Conservation (phyloP, 1,140 invertebrate genomes). For the Chymomyza costata region DNA sequence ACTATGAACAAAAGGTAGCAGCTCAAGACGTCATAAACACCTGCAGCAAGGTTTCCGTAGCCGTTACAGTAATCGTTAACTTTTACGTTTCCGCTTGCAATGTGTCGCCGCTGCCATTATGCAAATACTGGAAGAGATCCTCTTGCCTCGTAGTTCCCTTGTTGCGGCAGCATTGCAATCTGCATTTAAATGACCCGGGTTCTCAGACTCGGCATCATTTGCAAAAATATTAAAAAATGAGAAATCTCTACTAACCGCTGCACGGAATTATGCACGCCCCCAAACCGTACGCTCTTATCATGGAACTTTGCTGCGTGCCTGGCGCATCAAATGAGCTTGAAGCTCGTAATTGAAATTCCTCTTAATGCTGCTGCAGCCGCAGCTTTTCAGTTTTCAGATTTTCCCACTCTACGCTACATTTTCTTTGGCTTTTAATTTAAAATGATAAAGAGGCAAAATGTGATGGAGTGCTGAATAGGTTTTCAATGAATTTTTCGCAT, state of each 20-base stretch:
- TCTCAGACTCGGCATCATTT: conserved; percentile 44
- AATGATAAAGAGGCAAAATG: too few relatives aligned
- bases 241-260: conserved; percentile 10
- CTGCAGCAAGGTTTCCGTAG: conserved; percentile 48
- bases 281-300: conserved; percentile 1
- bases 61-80: too few relatives aligned
- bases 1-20: conserved; percentile 37
- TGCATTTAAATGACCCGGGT: conserved; percentile 67
- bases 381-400: too few relatives aligned
- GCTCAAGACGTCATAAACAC: conserved; percentile 65
- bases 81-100: conserved; percentile 64
- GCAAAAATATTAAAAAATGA: conserved; percentile 52
- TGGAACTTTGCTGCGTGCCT: conserved; percentile 16
- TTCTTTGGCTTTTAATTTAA: conserved; percentile 10
- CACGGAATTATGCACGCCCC: conserved; percentile 33
- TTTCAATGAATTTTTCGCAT: conserved; percentile 2
- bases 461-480: too few relatives aligned
- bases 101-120: conserved; percentile 68
- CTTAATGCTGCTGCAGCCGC: conserved; percentile 14
- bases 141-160: not conserved
- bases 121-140: conserved; percentile 39
- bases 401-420: conserved; percentile 15
- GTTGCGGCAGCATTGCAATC: conserved; percentile 55
- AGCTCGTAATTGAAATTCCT: conserved; percentile 49
- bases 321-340: conserved; percentile 34